Evolutionary conservation across 1,140 invertebrate species (phyloP), one percentile per base, ranked within the genome.

Genomic region (Meloidogyne exigua): DNA sequence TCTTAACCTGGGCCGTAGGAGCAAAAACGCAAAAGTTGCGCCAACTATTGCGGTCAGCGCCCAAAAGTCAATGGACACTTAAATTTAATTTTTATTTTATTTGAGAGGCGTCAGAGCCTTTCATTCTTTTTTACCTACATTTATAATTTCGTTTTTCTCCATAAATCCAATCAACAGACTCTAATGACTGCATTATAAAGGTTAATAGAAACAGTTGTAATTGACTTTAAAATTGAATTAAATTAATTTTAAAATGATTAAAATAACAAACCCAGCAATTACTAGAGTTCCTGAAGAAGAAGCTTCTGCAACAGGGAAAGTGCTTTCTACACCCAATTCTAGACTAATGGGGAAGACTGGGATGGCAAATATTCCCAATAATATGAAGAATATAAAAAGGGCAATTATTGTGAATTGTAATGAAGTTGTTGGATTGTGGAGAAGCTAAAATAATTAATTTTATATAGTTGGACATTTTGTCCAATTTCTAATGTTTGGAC

Each of bases 251-350:
- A 21, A 42, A 28, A n/a, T 13, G 15, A 82, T 21, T 2, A 9
- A 39, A 39, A 39, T 9, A 57, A 68, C 68, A 32, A 65, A 84
- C 80, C 82, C 82, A 23, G 80, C 77, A 75, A 82, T 82, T 26
- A 83, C 79, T 11, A 82, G 39, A 76, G 84, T 70, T 13, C 81
- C 81, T 62, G 79, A 81, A 21, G 82, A 83, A 28, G 82, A 81
- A 12, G 82, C 80, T 68, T 82, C 81, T 21, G 83, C 80, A 32
- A 84, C 72, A 10, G 81, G 81, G 26, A 84, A 82, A 26, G 81
- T 82, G 15, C 81, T 82, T 57, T 82, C 81, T 13, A 82, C 80
- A 18, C 81, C 82, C n/a, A 82, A 69, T 71, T 82, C 81, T 11
- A 82, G 57, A 76, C 75, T 71, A 26, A 82, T 82, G 15, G 81